Conservation (phyloP, 2,797 vertebrate genomes). For the Martes flavigula region DNA sequence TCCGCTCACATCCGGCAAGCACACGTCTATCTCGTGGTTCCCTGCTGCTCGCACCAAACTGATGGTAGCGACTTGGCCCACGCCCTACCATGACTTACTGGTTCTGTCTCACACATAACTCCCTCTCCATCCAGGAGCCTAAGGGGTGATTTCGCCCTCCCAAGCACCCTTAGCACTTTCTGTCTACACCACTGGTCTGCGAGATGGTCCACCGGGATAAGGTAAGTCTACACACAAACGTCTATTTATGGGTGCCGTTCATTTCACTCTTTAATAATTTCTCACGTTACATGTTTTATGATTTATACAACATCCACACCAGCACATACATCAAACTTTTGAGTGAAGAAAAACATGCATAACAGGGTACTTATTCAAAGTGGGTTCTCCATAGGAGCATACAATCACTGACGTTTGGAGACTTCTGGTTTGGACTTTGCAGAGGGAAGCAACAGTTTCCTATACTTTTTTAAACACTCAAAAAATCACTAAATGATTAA, state of each 20-base stretch:
- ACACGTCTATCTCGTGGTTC: fast-evolving
- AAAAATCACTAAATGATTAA: background rate
- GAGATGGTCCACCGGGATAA: background rate
- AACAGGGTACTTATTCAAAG: background rate
- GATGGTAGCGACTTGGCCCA: background rate
- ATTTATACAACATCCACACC: background rate
- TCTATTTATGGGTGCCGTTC: background rate
- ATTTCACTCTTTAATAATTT: background rate
- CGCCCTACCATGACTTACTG: background rate
- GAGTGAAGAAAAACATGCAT: background rate
- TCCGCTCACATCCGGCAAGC: too few species aligned
- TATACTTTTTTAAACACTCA: background rate
- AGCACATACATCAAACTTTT: background rate
- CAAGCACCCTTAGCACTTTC: background rate
- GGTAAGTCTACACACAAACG: background rate
- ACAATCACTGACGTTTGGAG: background rate
- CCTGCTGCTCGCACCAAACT: background rate
- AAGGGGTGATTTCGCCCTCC: background rate
- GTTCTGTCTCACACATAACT: background rate
- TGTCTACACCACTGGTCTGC: background rate
- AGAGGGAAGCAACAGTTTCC: background rate
- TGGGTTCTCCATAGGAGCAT: background rate
- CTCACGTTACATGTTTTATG: background rate
- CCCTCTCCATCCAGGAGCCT: background rate
- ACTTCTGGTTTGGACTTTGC: background rate